Conservation (phyloP, 2,888 invertebrate species). For the Cephus nigrinus region DNA sequence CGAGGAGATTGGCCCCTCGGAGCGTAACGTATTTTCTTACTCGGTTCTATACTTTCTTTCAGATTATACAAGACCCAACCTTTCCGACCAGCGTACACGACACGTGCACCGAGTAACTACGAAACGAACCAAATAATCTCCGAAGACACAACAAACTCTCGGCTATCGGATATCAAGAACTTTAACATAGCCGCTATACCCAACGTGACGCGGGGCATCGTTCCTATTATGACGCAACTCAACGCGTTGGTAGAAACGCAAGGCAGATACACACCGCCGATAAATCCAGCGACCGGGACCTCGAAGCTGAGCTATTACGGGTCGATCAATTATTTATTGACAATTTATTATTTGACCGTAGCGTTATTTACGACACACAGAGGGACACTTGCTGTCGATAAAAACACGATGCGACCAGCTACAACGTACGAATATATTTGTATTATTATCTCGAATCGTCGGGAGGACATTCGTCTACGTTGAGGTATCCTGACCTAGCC, state of each 20-base stretch:
- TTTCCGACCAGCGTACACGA: background rate
- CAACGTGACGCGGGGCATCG: background rate
- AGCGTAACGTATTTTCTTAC: background rate
- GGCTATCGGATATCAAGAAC: background rate
- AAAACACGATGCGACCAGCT: background rate
- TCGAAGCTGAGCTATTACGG: background rate
- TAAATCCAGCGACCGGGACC: background rate
- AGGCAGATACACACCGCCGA: background rate
- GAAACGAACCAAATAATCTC: background rate
- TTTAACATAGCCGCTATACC: background rate
- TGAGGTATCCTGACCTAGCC: background rate
- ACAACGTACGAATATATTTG: background rate
- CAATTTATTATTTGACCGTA: conserved; percentile 38
- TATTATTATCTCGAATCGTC: background rate
- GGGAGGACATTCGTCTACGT: background rate
- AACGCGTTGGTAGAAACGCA: background rate
- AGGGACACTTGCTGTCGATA: conserved; percentile 10
- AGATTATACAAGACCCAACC: background rate
- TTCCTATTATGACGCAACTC: background rate
- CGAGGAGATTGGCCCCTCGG: background rate
- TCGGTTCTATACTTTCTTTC: background rate
- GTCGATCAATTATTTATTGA: conserved; percentile 49
- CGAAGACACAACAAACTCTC: background rate
- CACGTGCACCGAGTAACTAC: background rate
- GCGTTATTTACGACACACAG: conserved; percentile 35